Evolutionary conservation across 2,113 vertebrate genomes (phyloP), one percentile per base, ranked within the genome.

Genomic region (Rafetus swinhoei): DNA sequence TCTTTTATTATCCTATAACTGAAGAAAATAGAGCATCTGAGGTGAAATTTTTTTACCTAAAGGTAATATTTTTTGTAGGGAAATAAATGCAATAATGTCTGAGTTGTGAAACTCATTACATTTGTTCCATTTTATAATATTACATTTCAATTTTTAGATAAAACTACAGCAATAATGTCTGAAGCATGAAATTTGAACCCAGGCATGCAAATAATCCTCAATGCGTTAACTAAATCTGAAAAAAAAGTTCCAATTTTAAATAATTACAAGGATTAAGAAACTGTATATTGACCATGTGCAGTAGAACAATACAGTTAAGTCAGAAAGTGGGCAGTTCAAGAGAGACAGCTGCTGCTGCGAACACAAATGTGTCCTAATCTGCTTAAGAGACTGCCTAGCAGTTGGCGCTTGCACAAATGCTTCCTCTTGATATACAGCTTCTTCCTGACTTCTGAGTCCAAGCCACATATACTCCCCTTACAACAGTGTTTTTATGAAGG

Each of bases 1-100:
- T 93, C 0, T 60, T 85, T 92, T 93, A 83, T 60, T 54, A n/a
- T 60, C 13, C 60, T 82, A 12, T 45, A 92, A 83, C 15, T 90
- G 79, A 53, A 82, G 74, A 88, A 84, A 56, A 9, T 39, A 72
- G 50, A 60, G 45, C 3, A 2, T 62, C 72, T 79, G 55, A 93
- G 9, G 32, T 19, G 8, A 92, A 82, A 0, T 9, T 92, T 88
- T 81, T 90, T 56, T 54, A 24, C 25, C 39, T 56, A 14, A 27
- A 29, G 35, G 24, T 90, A 93, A 86, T 11, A 93, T 1, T 62
- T 29, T 39, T 25, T 62, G 14, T 39, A 90, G 62, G 22, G 7
- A 25, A 76, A 88, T 45, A 24, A 25, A 25, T 25, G 35, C 83
- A 87, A 9, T 3, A 27, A 90, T 50, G 24, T 29, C 82, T 76